These are phyloP conservation scores for Neolamprologus caudopunctatus DNA, from an alignment of 2,113 vertebrate species.

Conservation along the genomic window DNA sequence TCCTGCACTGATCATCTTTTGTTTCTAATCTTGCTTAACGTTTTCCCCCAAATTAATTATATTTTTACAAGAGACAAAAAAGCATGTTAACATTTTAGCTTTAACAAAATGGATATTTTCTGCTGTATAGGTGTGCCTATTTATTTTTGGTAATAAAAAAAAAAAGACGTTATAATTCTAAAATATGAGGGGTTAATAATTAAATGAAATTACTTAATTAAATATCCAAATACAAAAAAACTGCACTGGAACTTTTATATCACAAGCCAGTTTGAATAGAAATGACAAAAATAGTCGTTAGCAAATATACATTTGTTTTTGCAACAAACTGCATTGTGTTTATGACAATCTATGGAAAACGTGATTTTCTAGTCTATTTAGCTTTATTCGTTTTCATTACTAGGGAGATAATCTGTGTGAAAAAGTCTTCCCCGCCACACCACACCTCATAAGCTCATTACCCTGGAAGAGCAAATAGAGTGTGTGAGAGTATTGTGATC, in stretches of 20 bases:
- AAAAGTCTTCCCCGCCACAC: background rate
- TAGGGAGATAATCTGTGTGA: conserved; percentile 10
- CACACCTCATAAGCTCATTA: conserved; percentile 1
- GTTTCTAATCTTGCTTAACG: background rate
- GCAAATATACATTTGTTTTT: background rate
- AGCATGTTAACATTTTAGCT: background rate
- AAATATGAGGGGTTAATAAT: background rate
- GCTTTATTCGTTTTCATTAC: conserved; percentile 32
- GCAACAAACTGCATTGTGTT: background rate
- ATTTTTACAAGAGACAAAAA: background rate
- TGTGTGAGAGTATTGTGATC: conserved; percentile 34
- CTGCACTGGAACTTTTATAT: background rate
- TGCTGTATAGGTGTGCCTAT: background rate
- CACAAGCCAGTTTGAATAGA: background rate
- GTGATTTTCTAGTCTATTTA: conserved; percentile 41
- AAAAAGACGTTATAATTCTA: background rate
- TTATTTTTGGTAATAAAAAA: background rate
- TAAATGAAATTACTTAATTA: background rate
- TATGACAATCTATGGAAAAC: conserved; percentile 28
- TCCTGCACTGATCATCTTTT: background rate
- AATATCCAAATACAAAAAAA: background rate
- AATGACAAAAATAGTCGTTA: background rate
- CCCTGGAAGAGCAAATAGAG: conserved; percentile 28
- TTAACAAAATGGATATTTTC: background rate
- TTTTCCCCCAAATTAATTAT: background rate